Conservation (phyloP, 2,113 vertebrate genomes). For the Odontesthes bonariensis region DNA sequence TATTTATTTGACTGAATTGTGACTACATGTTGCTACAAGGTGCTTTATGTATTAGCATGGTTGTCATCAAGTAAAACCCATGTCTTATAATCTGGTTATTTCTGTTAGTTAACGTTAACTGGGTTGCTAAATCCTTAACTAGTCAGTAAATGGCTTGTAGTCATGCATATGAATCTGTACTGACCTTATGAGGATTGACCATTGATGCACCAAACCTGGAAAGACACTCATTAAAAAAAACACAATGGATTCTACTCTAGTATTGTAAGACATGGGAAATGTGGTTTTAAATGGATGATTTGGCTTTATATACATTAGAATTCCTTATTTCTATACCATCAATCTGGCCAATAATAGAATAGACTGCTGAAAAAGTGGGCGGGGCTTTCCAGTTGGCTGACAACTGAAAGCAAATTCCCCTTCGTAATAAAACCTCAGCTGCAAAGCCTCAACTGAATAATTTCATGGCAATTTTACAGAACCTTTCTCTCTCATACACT, state of each 20-base stretch:
- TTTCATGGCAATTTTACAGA: constrained; percentile 11
- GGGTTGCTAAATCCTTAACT: too few relatives aligned
- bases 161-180: too few relatives aligned
- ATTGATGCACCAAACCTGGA: background rate
- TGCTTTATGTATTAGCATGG: too few relatives aligned
- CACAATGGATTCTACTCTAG: background rate
- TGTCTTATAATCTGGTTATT: too few relatives aligned
- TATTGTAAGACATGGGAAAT: too few relatives aligned
- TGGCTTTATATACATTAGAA: background rate
- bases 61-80: too few relatives aligned
- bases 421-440: constrained; percentile 5
- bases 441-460: constrained; percentile 10
- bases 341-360: background rate
- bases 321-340: background rate
- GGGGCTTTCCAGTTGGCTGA: background rate
- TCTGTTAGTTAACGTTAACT: too few relatives aligned
- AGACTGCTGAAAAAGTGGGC: background rate
- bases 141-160: too few relatives aligned
- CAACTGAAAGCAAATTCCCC: background rate
- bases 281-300: too few relatives aligned
- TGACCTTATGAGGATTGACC: too few relatives aligned
- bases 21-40: too few relatives aligned
- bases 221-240: background rate
- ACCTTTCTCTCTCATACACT: background rate
- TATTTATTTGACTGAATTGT: background rate